phyloP scores from a whole-genome alignment of 2,113 vertebrate species.

The Istiophorus platypterus region DNA sequence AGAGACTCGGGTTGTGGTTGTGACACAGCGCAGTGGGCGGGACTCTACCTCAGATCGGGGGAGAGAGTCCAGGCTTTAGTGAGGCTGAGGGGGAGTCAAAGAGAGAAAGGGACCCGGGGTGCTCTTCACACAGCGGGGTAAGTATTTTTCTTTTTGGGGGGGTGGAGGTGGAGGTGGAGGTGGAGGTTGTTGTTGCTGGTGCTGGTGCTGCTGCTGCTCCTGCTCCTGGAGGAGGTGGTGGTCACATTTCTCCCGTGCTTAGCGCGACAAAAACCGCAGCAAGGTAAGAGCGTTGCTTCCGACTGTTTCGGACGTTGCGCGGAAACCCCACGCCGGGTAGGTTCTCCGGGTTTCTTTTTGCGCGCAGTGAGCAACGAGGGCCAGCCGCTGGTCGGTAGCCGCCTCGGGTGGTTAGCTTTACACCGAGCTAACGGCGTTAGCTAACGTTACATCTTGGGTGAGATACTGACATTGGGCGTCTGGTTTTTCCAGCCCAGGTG shows the following conservation, averaged over 20 bases:
- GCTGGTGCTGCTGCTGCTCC: too few species aligned
- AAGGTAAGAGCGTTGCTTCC: not conserved
- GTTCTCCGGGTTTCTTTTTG: too few species aligned
- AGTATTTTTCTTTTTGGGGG: too few species aligned
- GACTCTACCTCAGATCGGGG: constrained; percentile 79
- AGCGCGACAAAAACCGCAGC: not conserved
- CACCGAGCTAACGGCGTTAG: constrained; percentile 70
- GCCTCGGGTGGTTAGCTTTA: constrained; percentile 62
- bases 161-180: too few species aligned
- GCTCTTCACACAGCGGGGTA: constrained; percentile 77
- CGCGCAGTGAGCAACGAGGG: constrained; percentile 55
- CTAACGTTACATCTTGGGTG: constrained; percentile 62
- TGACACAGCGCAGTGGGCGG: constrained; percentile 84
- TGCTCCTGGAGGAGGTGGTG: too few species aligned
- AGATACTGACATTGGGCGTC: constrained; percentile 68
- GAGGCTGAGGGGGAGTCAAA: constrained; percentile 83
- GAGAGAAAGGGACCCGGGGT: constrained; percentile 75
- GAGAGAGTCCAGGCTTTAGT: constrained; percentile 78
- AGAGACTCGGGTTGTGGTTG: constrained; percentile 55
- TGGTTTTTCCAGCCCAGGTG: constrained; percentile 47
- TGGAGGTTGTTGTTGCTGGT: too few species aligned
- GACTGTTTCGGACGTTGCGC: constrained; percentile 21
- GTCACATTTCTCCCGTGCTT: constrained; percentile 18
- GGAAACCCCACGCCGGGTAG: not conserved
- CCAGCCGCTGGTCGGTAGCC: constrained; percentile 65